A percentile compares a stretch with the other conserved stretches of the same genome.
Evolutionary conservation across 2,888 invertebrate genomes (phyloP).

Genomic region (Melinopterus prodromus): DNA sequence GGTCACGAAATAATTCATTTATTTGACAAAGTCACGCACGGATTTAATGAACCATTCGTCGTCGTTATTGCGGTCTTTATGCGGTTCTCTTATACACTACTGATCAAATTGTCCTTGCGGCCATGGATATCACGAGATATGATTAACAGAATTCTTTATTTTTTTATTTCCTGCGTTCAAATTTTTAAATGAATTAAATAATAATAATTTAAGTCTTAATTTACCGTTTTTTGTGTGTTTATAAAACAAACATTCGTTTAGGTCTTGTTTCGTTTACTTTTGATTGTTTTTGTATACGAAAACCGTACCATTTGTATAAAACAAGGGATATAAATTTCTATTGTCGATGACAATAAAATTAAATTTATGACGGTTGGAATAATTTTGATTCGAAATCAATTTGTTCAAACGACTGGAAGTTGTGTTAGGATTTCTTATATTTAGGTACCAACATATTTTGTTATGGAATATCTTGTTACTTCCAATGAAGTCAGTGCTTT

Average conservation of each 20-base stretch:
- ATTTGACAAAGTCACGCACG: slow-evolving; percentile 36
- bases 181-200: neutral
- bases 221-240: neutral
- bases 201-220: neutral
- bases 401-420: neutral
- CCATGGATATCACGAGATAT: neutral
- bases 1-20: slow-evolving; percentile 39
- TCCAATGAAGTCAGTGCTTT: too few relatives aligned
- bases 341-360: neutral
- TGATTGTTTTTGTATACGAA: neutral
- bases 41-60: slow-evolving; percentile 26
- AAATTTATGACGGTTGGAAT: neutral
- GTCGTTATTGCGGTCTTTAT: slow-evolving; percentile 31
- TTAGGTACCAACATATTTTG: neutral
- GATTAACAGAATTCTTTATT: neutral
- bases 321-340: neutral
- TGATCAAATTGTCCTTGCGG: neutral
- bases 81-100: slow-evolving; percentile 30
- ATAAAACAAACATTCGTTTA: neutral
- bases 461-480: neutral
- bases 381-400: neutral
- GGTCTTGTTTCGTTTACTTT: neutral
- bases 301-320: neutral
- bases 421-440: neutral
- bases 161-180: neutral